Evolutionary conservation across 1,140 invertebrate species (phyloP).

Genomic region (Rhopalosiphum maidis): DNA sequence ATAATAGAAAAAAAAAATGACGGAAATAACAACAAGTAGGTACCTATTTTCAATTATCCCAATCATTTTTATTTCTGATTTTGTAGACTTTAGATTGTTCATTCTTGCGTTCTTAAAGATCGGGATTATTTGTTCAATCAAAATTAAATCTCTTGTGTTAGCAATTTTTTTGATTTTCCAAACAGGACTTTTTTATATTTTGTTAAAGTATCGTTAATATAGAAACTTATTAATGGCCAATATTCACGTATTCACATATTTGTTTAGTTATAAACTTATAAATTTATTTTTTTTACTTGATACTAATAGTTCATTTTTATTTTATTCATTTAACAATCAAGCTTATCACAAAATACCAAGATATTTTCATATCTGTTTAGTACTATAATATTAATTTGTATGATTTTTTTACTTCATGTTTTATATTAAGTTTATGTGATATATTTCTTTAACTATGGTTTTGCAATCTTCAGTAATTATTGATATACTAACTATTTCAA

Average conservation of each 20-base stretch:
- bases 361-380: background rate
- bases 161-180: background rate
- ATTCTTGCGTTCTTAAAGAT: no score
- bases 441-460: background rate
- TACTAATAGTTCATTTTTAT: background rate
- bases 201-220: background rate
- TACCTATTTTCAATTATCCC: no score
- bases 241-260: background rate
- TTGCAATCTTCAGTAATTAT: background rate
- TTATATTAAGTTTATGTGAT: background rate
- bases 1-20: no score
- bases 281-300: background rate
- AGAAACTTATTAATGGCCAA: background rate
- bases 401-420: background rate
- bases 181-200: background rate
- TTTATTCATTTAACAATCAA: background rate
- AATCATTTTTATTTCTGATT: no score
- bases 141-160: background rate
- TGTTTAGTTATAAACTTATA: background rate
- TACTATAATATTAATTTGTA: background rate
- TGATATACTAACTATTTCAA: background rate
- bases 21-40: no score
- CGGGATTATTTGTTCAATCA: background rate
- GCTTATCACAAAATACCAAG: no score
- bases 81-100: no score